A percentile compares a stretch with the other conserved stretches of the same genome.
Evolutionary conservation across 2,888 invertebrate genomes (phyloP).

Genomic region (Chydorus sphaericus): DNA sequence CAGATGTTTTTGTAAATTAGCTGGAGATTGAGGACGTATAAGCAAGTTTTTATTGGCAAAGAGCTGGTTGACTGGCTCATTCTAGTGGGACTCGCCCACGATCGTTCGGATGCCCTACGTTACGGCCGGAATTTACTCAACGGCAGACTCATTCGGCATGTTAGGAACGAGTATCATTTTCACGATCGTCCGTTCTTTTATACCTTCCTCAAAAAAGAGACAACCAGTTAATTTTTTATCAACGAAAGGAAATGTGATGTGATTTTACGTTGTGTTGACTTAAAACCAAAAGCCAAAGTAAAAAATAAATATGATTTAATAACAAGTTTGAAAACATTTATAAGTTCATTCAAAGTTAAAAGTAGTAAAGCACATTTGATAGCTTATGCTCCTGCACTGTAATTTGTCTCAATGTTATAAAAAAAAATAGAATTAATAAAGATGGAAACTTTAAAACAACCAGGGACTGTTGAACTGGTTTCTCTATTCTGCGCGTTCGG

Average conservation of each 20-base stretch:
- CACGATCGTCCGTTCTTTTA: conserved; percentile 63
- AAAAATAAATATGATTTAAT: not conserved
- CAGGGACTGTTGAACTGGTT: too few relatives aligned
- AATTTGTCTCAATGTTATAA: too few relatives aligned
- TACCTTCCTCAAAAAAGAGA: conserved; percentile 37
- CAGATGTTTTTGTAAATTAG: conserved; percentile 34
- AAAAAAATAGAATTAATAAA: too few relatives aligned
- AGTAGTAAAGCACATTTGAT: too few relatives aligned
- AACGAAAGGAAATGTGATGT: not conserved
- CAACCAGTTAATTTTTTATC: not conserved
- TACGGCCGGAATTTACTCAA: conserved; percentile 72
- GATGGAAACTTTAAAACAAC: too few relatives aligned
- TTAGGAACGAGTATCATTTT: conserved; percentile 71
- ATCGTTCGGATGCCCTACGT: conserved; percentile 58
- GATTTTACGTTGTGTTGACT: not conserved
- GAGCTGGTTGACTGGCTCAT: conserved; percentile 77
- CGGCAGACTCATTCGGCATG: conserved; percentile 69
- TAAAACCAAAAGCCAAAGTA: not conserved
- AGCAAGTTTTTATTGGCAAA: conserved; percentile 62
- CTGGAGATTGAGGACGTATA: conserved; percentile 63
- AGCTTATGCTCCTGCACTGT: too few relatives aligned
- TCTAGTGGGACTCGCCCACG: conserved; percentile 59
- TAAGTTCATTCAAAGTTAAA: too few relatives aligned
- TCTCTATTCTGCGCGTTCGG: too few relatives aligned
- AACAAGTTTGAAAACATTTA: not conserved